These are phyloP conservation scores for Prionailurus viverrinus DNA, from an alignment of 2,113 vertebrate species.

Conservation along the genomic window DNA sequence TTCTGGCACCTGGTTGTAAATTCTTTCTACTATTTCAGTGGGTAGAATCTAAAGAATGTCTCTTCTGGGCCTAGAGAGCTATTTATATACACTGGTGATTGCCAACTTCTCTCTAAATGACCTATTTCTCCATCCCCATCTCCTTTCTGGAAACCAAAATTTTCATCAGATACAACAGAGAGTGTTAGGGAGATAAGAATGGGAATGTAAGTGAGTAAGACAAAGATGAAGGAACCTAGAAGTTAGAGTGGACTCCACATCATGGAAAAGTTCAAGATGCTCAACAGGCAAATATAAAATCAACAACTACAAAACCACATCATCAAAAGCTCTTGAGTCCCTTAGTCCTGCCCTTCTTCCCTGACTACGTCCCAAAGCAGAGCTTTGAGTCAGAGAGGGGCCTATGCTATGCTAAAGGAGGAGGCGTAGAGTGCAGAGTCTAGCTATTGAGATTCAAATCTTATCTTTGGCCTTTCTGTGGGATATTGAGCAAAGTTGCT, in stretches of 20 bases:
- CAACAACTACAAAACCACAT: neutral
- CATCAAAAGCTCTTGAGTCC: neutral
- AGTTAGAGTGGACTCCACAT: neutral
- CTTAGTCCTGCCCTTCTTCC: neutral
- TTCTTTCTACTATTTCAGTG: neutral
- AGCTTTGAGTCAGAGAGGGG: neutral
- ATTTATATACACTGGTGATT: neutral
- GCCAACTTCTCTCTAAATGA: neutral
- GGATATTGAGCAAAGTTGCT: neutral
- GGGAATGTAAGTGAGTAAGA: neutral
- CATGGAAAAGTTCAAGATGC: neutral
- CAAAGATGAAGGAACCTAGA: neutral
- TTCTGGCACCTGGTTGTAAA: neutral
- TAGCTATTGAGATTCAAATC: neutral
- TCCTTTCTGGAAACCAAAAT: neutral
- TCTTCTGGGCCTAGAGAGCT: neutral
- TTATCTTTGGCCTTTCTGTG: neutral
- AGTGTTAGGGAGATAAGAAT: neutral
- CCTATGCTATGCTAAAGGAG: neutral
- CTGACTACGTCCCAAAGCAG: neutral
- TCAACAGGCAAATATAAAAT: slow-evolving; percentile 4
- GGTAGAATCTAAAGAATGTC: neutral
- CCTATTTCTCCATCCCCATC: neutral
- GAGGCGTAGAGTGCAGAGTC: neutral
- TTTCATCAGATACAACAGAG: neutral